Base-by-base conservation (phyloP, 2,113 vertebrate genomes). In the Psephotus haematonotus region DNA sequence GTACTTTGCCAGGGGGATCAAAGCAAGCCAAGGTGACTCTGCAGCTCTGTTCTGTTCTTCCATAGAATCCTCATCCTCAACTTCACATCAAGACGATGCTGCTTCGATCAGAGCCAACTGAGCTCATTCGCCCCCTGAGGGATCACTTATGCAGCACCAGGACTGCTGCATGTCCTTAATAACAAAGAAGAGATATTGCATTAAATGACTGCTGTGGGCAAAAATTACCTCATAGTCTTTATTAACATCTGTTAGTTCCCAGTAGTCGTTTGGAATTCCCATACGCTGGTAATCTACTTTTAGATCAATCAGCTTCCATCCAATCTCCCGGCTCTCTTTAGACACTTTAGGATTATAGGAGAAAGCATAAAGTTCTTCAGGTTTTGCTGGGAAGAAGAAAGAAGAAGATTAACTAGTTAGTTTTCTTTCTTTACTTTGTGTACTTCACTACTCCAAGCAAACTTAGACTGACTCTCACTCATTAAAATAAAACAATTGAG, bases 321-420 rank as follows among this genome's bases (percentile, higher is more conserved):
- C 98, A 49, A 89, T 87, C n/a, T 97, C 96, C 53, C 98, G 97
- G 76, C 63, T 98, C 31, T 97, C 97, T 86, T 98, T 98, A n/a
- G 97, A 97, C 83, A 94, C 96, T 70, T 98, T 98, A 10, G 98
- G 98, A 59, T 98, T 99, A 82, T 98, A 99, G 39, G 98, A 97
- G 86, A 99, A 99, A 44, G 98, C 98, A 93, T 98, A 99, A 69
- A 99, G 97, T 44, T 99, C 98, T 92, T 99, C 98, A 1, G 96
- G 72, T 90, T 96, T 98, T 87, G 90, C 98, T 98, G 81, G 62
- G 78, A 63, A 96, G 59, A n/a, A 86, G 49, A 77, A 35, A 46
- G 33, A 12, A 57, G 29, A 53, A 74, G 43, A 52, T 28, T 10
- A 64, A 44, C 24, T n/a, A 29, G 43, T 85, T 62, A 92, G 29